Base-by-base conservation (phyloP, 2,797 vertebrate species). In the Falco columbarius region DNA sequence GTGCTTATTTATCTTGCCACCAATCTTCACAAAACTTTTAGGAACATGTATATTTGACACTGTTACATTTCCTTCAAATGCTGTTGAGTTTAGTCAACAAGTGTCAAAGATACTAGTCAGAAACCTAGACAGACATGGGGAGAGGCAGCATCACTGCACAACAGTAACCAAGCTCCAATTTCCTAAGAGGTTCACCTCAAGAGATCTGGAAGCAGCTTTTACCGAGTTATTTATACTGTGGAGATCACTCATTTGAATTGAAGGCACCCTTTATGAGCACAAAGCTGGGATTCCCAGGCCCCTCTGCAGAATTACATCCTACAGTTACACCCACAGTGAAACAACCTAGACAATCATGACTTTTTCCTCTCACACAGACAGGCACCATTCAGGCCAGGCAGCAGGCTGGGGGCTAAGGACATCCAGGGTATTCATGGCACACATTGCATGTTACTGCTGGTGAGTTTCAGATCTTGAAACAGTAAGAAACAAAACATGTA, bases 51-150 rank as follows among this genome's bases (percentile, higher is more conserved):
- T 21, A 23, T 18, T 66, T 55, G 38, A 34, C 26, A 24, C 3
- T 58, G n/a, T 12, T 29, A 19, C 32, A 4, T 32, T 80, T 36
- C 58, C 70, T 68, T 66, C 40, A 72, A 54, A 62, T 47, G 46
- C 34, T n/a, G 9, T 6, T 51, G 46, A 67, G 58, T 72, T 86
- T 56, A 52, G n/a, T 15, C 58, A 88, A 40, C 4, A n/a, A 68
- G 29, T 2, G 10, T 24, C 30, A 54, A 26, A 65, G 52, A 12
- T 61, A 67, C 23, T 22, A 30, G n/a, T 40, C 30, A 74, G 40
- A 70, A 88, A 38, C 3, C 22, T 0, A 3, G 62, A 7, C 19
- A 76, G 70, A 54, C 7, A 9, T 0, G 1, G 30, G 14, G 63
- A 81, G 14, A 58, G 30, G 55, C 26, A 61, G 54, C 61, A 71